Base-by-base conservation (phyloP, 2,888 invertebrate species). In the Lycophotia porphyrea region DNA sequence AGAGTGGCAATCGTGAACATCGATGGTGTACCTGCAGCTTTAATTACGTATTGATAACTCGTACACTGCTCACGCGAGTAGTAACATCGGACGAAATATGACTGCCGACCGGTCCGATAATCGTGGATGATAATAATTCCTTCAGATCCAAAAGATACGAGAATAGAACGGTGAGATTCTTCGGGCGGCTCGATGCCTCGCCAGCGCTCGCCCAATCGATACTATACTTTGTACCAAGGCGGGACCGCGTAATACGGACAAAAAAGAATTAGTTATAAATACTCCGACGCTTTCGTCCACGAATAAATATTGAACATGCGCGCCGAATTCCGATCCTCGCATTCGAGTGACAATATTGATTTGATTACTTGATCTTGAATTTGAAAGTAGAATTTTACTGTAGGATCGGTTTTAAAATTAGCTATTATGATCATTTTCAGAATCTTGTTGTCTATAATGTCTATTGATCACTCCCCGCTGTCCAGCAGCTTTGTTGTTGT, bases 151-250 rank as follows among this genome's bases (percentile, higher is more conserved):
- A 85, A 90, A 88, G 87, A 88, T 91, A 91, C 90, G 73, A 92
- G 94, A 94, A 94, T 94, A 94, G 93, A 93, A 88, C 88, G 87
- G 76, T 80, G 78, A 87, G 86, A 87, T 84, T 84, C 84, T 79
- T 76, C 80, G 84, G 75, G 82, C 82, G 87, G 81, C 85, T 86
- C 88, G 86, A 88, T 89, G 87, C 88, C 89, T 89, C 89, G 87
- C 87, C 80, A 76, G 75, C 89, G 88, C 85, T 90, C 90, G 88
- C 71, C 92, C 92, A 94, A 95, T 95, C 94, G 88, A 94, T 93
- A 93, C 88, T 64, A 88, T 91, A 92, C 93, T 92, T 93, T 93
- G 93, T 94, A 91, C 92, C 89, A 85, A 89, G 88, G 90, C 90
- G 90, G 91, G 86, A 86, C 85, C 76, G 84, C 76, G 85, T 82